Percentiles rank a stretch among this genome's conserved stretches.
Evolutionary conservation across 2,797 vertebrate species (phyloP).

Genomic region (Taenioides sp.): DNA sequence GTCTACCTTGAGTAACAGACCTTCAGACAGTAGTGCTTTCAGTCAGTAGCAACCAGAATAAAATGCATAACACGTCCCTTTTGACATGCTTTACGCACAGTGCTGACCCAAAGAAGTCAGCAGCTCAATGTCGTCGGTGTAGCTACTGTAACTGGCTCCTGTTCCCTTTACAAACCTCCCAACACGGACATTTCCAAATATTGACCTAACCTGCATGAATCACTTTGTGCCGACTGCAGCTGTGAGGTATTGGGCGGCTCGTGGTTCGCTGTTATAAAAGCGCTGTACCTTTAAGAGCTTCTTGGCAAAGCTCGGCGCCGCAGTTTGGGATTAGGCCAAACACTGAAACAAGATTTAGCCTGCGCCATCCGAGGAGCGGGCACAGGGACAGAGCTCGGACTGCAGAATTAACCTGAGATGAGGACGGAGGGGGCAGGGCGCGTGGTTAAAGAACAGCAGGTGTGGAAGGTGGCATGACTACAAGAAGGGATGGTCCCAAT

Average conservation of each 20-base stretch:
- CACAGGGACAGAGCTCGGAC: slow-evolving; percentile 1
- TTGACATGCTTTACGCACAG: neutral
- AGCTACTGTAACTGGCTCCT: slow-evolving; percentile 29
- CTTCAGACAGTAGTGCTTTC: too few species aligned
- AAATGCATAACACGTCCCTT: neutral
- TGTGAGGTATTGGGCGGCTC: slow-evolving; percentile 38
- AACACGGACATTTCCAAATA: slow-evolving; percentile 24
- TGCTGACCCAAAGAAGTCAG: slow-evolving; percentile 21
- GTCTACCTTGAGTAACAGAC: too few species aligned
- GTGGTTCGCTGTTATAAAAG: neutral
- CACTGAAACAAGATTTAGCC: slow-evolving; percentile 9
- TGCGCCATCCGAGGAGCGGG: neutral
- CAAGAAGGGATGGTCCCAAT: neutral
- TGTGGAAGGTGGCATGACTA: neutral
- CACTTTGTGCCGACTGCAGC: slow-evolving; percentile 37
- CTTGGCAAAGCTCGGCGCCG: neutral
- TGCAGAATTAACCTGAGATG: slow-evolving; percentile 6
- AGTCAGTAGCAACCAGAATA: neutral
- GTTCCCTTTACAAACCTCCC: slow-evolving; percentile 26
- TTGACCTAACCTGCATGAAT: slow-evolving; percentile 35
- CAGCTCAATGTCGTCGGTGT: slow-evolving; percentile 16
- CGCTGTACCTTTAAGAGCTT: slow-evolving; percentile 2
- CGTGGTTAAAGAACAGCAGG: neutral
- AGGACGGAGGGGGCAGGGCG: neutral
- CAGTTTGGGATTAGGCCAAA: slow-evolving; percentile 10